Evolutionary conservation across 2,888 invertebrate genomes (phyloP), one percentile per base, ranked within the genome.

Genomic region (Coremacera marginata): DNA sequence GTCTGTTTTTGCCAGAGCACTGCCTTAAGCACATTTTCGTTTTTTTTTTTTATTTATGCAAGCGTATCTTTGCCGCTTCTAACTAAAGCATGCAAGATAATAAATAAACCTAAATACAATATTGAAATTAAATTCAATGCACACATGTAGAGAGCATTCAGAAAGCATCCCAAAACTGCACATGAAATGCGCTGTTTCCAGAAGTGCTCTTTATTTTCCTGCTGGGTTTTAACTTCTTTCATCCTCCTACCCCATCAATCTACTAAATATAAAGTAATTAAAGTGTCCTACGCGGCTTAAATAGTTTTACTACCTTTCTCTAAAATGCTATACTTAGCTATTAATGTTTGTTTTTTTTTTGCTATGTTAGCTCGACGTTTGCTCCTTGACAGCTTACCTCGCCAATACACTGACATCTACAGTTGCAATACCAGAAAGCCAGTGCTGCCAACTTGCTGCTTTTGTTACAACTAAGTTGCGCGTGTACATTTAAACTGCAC

Each of bases 351-450:
- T 16, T 19, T 55, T 55, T 16, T 19, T 55, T 55, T n/a, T 55
- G n/a, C 22, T 19, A 19, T 22, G 22, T 22, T 55, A 19, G 55
- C 55, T n/a, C 19, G n/a, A n/a, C 19, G n/a, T 19, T 19, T 55
- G 55, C 55, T 55, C 8, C 55, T 55, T 11, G 27, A 31, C 63
- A 63, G 27, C 14, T 44, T 44, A 44, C 44, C 63, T n/a, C 63
- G 31, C 63, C 11, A 27, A 63, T 31, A 63, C 44, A 68, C 51
- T 27, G 68, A 68, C 68, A 68, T 25, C 27, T 52, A 19, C 63
- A 16, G 62, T 27, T 25, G 51, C 27, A 22, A 51, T 49, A 25
- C 25, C 22, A 68, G 68, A 19, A 44, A 49, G 68, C 25, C 37
- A 37, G 65, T 65, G 34, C 34, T 16, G 19, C 67, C 68, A 51